phyloP scores from a whole-genome alignment of 2,888 invertebrate genomes.

The Ophioninae sp. region DNA sequence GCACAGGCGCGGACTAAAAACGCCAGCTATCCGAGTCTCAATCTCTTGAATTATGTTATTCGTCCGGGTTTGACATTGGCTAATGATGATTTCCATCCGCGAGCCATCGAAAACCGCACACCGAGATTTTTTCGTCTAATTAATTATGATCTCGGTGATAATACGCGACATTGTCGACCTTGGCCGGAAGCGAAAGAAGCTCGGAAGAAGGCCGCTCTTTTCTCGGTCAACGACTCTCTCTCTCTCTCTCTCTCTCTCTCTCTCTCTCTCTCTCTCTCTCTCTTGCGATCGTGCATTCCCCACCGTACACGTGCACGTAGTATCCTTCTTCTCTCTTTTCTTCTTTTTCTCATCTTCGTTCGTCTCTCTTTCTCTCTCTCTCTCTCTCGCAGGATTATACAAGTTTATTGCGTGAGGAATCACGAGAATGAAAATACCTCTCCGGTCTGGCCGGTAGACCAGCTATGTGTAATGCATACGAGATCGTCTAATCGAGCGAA shows the following conservation, averaged over 20 bases:
- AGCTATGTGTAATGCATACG: slow-evolving; percentile 72
- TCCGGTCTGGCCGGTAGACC: slow-evolving; percentile 44
- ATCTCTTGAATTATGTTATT: slow-evolving; percentile 35
- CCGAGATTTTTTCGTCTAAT: slow-evolving; percentile 54
- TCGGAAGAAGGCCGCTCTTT: slow-evolving; percentile 59
- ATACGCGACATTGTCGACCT: slow-evolving; percentile 61
- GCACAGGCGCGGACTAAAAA: background rate
- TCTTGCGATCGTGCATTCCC: slow-evolving; percentile 6
- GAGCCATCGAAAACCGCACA: slow-evolving; percentile 42
- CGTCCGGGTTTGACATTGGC: slow-evolving; percentile 38
- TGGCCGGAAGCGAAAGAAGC: slow-evolving; percentile 59
- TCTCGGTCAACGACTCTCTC: slow-evolving; percentile 64
- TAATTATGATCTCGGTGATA: slow-evolving; percentile 63
- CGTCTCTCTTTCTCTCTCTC: slow-evolving; percentile 13
- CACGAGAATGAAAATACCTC: slow-evolving; percentile 65
- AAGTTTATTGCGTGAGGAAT: slow-evolving; percentile 69
- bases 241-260: slow-evolving; percentile 10
- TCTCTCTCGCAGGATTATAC: slow-evolving; percentile 58
- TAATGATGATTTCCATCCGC: slow-evolving; percentile 38
- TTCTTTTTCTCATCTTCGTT: slow-evolving; percentile 6
- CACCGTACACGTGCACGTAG: slow-evolving; percentile 27
- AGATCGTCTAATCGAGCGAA: slow-evolving; percentile 73
- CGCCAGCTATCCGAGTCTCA: slow-evolving; percentile 6
- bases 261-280: background rate
- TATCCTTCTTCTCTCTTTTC: slow-evolving; percentile 29